Percentiles rank a stretch among this genome's conserved stretches.
Evolutionary conservation across 2,888 invertebrate genomes (phyloP).

Genomic region (Lottia gigantea): DNA sequence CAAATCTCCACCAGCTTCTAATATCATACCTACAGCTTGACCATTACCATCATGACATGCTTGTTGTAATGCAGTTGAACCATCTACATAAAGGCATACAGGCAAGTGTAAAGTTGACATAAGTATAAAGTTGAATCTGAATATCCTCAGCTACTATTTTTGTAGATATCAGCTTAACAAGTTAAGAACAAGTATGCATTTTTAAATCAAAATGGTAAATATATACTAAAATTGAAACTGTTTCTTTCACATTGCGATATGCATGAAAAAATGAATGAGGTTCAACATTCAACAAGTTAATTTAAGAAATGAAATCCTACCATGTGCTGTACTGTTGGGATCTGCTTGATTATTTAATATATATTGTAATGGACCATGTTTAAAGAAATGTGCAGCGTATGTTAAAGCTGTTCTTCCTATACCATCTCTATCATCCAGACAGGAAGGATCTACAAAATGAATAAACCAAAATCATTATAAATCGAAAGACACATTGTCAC

Average conservation of each 20-base stretch:
- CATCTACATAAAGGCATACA: conserved; percentile 56
- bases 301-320: conserved; percentile 37
- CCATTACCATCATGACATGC: conserved; percentile 65
- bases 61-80: conserved; percentile 65
- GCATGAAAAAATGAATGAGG: too few relatives aligned
- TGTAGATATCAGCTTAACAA: too few relatives aligned
- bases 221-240: too few relatives aligned
- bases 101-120: neutral
- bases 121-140: neutral
- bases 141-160: too few relatives aligned
- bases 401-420: conserved; percentile 62
- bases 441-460: conserved; percentile 49
- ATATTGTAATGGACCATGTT: conserved; percentile 56
- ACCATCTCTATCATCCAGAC: conserved; percentile 57
- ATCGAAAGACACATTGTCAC: too few relatives aligned
- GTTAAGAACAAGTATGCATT: too few relatives aligned
- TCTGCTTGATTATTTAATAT: conserved; percentile 61
- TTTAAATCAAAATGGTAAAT: too few relatives aligned
- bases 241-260: too few relatives aligned
- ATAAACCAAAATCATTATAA: neutral
- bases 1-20: conserved; percentile 61
- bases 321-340: conserved; percentile 59
- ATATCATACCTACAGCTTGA: conserved; percentile 54
- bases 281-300: too few relatives aligned
- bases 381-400: conserved; percentile 64